Conservation (phyloP, 2,888 invertebrate genomes). For the Doris montereyensis region DNA sequence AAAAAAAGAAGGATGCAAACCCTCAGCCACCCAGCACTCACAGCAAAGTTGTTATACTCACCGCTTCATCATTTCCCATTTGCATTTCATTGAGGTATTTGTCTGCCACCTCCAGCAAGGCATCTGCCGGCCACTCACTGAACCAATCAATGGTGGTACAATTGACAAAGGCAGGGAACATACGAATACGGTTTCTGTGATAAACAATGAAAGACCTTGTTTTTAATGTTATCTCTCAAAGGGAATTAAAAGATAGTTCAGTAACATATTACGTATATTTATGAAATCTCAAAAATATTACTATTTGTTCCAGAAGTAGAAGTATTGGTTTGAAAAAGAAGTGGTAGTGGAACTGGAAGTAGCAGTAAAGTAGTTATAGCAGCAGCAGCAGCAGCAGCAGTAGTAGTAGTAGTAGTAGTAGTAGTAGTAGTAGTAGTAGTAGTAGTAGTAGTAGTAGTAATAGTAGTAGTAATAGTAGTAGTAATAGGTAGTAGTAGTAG, state of each 20-base stretch:
- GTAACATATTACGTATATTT: too few relatives aligned
- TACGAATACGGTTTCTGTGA: slow-evolving; percentile 83
- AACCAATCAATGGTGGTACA: slow-evolving; percentile 93
- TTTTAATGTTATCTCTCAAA: too few relatives aligned
- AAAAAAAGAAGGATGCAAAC: too few relatives aligned
- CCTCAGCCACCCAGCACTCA: too few relatives aligned
- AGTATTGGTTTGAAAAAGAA: too few relatives aligned
- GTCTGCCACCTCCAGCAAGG: slow-evolving; percentile 89
- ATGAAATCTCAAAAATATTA: too few relatives aligned
- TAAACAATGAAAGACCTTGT: neutral
- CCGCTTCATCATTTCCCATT: slow-evolving; percentile 74
- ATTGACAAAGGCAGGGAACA: slow-evolving; percentile 90
- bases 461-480: neutral
- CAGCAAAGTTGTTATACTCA: too few relatives aligned
- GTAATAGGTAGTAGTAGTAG: neutral
- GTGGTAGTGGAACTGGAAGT: neutral
- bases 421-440: neutral
- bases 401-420: neutral
- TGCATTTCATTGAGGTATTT: slow-evolving; percentile 84
- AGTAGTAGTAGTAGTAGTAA: neutral
- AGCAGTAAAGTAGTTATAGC: neutral
- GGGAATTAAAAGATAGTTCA: too few relatives aligned
- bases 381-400: neutral
- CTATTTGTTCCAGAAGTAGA: too few relatives aligned
- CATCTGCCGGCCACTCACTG: slow-evolving; percentile 89